Base-by-base conservation (phyloP, 2,113 vertebrate species). In the Sapajus apella region DNA sequence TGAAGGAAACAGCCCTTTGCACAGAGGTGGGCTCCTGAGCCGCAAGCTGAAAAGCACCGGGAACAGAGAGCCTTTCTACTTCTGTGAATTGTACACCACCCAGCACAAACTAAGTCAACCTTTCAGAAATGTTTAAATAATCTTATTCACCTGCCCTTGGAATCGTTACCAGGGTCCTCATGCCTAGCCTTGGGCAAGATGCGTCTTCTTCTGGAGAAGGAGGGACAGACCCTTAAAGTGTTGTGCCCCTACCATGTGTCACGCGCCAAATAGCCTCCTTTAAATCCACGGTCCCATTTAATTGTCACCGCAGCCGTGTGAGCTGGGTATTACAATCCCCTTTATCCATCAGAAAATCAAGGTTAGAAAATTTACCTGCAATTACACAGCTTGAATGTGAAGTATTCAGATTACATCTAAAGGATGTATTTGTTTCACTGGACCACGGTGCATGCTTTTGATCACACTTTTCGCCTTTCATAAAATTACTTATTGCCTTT, bases 21-120 rank as follows among this genome's bases (percentile, higher is more conserved):
- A 12, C 70, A 0, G 43, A 73, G 84, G 27, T 91, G 61, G 72
- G 47, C 72, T 25, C 52, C 73, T 2, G 80, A 72, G 75, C 30
- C 5, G 23, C 55, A 6, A 55, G 68, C 32, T 40, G 76, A 61
- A 52, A 35, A 79, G n/a, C 81, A 13, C 52, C 14, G 64, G 30
- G 76, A 45, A 3, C 77, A 4, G 13, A 90, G n/a, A 70, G 72
- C 35, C 79, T 61, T 84, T 70, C 68, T 75, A 13, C 82, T 84
- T 95, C 32, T 66, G 77, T 66, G 70, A 76, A 37, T 20, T 17
- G 61, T 73, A 64, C 94, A 61, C 30, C 68, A 70, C 55, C 79
- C 72, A 93, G 76, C 47, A n/a, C 70, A 40, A 47, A 84, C 84
- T 83, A 80, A 92, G 93, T 90, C 92, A 90, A 25, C 70, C 18